Evolutionary conservation across 2,888 invertebrate genomes (phyloP).

Genomic region (Sepioteuthis lessoniana): DNA sequence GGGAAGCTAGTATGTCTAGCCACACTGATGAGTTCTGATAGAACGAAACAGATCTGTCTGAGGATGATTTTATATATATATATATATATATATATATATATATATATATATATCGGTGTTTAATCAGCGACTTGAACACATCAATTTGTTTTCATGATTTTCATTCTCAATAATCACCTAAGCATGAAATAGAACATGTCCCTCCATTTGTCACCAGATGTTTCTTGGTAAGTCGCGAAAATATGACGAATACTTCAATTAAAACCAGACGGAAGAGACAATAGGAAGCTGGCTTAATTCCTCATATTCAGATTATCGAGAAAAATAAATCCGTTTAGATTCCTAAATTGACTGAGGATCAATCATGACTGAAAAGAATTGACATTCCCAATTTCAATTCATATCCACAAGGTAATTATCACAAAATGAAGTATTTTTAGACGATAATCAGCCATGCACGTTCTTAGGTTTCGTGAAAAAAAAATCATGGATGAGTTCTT

Average conservation of each 20-base stretch:
- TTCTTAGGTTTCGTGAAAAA: too few species aligned
- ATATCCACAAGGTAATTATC: background rate
- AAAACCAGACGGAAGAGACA: background rate
- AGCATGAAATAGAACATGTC: background rate
- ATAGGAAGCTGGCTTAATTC: background rate
- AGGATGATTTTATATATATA: too few species aligned
- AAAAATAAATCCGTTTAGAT: background rate
- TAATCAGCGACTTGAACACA: background rate
- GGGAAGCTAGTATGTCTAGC: too few species aligned
- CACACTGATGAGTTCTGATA: too few species aligned
- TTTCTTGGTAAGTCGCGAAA: background rate
- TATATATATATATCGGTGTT: background rate
- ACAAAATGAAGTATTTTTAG: background rate
- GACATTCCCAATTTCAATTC: background rate
- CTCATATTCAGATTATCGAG: background rate
- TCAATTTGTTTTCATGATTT: background rate
- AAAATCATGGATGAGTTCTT: too few species aligned
- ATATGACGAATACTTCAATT: background rate
- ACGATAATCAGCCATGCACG: too few species aligned
- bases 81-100: too few species aligned
- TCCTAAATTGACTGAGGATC: background rate
- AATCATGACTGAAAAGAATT: background rate
- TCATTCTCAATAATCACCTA: background rate
- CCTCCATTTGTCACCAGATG: background rate
- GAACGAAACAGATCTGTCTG: too few species aligned